Evolutionary conservation across 2,113 vertebrate genomes (phyloP).

Genomic region (Pyrgilauda ruficollis): DNA sequence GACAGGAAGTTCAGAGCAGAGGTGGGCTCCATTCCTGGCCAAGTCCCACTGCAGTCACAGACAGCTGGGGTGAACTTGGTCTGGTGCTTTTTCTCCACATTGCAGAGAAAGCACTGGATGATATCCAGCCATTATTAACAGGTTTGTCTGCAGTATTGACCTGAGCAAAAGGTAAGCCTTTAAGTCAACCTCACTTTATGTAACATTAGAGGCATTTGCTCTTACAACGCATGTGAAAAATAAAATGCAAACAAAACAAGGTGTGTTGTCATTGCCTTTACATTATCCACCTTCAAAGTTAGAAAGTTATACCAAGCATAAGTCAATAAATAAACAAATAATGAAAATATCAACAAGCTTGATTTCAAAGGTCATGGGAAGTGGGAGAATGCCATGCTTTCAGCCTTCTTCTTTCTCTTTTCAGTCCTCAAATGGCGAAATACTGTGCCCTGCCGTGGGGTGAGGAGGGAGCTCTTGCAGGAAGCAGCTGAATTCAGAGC

Average conservation of each 20-base stretch:
- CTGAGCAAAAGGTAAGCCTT: background rate
- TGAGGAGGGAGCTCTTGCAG: background rate
- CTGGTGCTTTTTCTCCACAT: background rate
- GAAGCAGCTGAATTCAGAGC: background rate
- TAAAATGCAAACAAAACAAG: background rate
- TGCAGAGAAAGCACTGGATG: background rate
- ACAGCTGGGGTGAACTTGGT: background rate
- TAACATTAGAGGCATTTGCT: background rate
- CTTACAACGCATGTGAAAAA: background rate
- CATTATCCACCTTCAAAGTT: background rate
- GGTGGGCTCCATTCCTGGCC: background rate
- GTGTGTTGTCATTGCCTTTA: background rate
- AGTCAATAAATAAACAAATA: background rate
- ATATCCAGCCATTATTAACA: background rate
- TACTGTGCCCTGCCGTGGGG: accelerated
- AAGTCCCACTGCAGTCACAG: background rate
- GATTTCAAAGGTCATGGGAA: background rate
- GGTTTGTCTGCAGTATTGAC: background rate
- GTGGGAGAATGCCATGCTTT: background rate
- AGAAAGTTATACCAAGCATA: background rate
- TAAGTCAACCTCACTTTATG: background rate
- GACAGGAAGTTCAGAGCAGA: background rate
- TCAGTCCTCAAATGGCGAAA: background rate
- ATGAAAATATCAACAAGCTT: background rate
- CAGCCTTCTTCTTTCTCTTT: background rate